Percentiles rank a stretch among this genome's conserved stretches.
These are phyloP conservation scores for Euwallacea fornicatus DNA, from an alignment of 1,140 invertebrate genomes.

Conservation along the genomic window DNA sequence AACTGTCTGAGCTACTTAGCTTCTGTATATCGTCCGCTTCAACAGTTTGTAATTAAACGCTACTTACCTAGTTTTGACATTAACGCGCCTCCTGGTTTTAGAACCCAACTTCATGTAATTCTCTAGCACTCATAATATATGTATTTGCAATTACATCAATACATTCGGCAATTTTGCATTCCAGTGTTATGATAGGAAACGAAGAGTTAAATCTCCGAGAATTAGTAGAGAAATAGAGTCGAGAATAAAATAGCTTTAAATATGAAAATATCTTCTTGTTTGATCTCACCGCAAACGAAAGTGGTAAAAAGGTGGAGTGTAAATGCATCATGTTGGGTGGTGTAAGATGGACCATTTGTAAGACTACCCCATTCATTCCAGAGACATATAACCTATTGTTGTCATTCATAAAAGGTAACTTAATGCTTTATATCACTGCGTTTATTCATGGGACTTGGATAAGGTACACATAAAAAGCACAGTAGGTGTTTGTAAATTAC, in stretches of 20 bases:
- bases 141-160: background rate
- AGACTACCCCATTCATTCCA: conserved; percentile 38
- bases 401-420: conserved; percentile 41
- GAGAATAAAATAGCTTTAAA: conserved; percentile 10
- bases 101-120: conserved; percentile 8
- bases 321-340: conserved; percentile 18
- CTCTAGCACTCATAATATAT: conserved; percentile 4
- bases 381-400: conserved; percentile 43
- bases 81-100: background rate
- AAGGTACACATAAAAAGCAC: conserved; percentile 28
- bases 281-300: conserved; percentile 14
- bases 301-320: conserved; percentile 26
- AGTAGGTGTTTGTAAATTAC: conserved; percentile 35
- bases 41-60: conserved; percentile 12
- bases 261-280: conserved; percentile 1
- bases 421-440: conserved; percentile 39
- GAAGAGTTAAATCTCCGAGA: background rate
- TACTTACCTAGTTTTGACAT: conserved; percentile 9
- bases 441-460: conserved; percentile 32
- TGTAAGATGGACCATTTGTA: conserved; percentile 38
- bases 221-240: background rate
- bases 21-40: conserved; percentile 7
- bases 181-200: too few relatives aligned
- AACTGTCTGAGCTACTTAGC: conserved; percentile 17
- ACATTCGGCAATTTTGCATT: background rate